phyloP scores from a whole-genome alignment of 2,888 invertebrate genomes.

The Venusia cambrica region DNA sequence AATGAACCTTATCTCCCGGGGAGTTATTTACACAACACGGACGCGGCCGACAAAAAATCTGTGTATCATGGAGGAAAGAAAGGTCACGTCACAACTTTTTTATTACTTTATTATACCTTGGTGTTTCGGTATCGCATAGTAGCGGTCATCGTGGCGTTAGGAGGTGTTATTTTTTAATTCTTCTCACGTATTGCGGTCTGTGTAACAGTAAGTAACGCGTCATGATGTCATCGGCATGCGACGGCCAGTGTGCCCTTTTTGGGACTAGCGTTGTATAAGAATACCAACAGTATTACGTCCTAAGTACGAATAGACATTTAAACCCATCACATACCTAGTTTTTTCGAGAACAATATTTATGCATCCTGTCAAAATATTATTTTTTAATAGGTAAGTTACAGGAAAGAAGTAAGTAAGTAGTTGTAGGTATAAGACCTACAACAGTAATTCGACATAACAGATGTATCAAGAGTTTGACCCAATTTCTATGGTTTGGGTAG shows the following conservation, averaged over 20 bases:
- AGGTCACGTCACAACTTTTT: constrained; percentile 14
- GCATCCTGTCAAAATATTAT: no score
- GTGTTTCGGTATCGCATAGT: constrained; percentile 15
- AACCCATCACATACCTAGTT: no score
- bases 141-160: constrained; percentile 31
- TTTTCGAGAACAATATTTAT: no score
- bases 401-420: no score
- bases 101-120: constrained; percentile 14
- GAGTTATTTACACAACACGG: constrained; percentile 17
- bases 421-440: no score
- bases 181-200: constrained; percentile 58
- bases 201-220: constrained; percentile 66
- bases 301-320: no score
- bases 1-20: constrained; percentile 13
- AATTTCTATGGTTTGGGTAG: no score
- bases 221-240: constrained; percentile 74
- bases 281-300: no score
- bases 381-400: no score
- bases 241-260: constrained; percentile 57
- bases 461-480: no score
- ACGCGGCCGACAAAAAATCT: constrained; percentile 14
- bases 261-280: constrained; percentile 48
- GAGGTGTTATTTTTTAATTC: constrained; percentile 48
- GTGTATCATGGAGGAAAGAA: constrained; percentile 8
- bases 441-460: no score